A percentile compares a stretch with the other conserved stretches of the same genome.
Conservation (phyloP, 2,888 invertebrate genomes). For the Trimorus sp. region DNA sequence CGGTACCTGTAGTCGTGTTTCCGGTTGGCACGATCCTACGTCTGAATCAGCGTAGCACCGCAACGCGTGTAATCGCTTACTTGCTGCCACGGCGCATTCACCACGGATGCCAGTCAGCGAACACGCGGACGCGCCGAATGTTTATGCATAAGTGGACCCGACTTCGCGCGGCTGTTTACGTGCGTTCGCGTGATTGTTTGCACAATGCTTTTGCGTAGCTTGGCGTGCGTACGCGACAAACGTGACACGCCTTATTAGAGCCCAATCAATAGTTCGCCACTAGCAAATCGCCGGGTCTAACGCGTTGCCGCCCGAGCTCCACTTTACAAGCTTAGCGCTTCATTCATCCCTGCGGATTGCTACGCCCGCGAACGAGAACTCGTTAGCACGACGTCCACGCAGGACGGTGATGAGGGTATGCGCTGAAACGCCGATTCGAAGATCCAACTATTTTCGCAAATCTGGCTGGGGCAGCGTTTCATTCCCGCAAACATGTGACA, state of each 20-base stretch:
- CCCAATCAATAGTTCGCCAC: conserved; percentile 74
- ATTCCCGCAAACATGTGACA: too few species aligned
- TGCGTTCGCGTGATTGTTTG: conserved; percentile 19
- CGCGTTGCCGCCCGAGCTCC: background rate
- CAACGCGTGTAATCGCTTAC: conserved; percentile 40
- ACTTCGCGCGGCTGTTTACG: conserved; percentile 2
- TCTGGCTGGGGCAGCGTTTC: too few species aligned
- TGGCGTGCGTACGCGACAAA: conserved; percentile 21
- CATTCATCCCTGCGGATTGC: too few species aligned
- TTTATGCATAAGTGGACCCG: background rate
- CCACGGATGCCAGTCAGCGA: too few species aligned
- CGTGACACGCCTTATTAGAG: conserved; percentile 74
- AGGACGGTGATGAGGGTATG: too few species aligned
- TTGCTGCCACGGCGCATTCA: too few species aligned
- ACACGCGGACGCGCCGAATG: too few species aligned
- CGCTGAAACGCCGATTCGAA: too few species aligned
- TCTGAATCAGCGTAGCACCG: conserved; percentile 59
- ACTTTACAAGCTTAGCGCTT: too few species aligned
- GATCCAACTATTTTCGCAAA: too few species aligned
- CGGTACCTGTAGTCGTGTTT: conserved; percentile 43
- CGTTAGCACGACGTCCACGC: too few species aligned
- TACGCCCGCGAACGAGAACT: too few species aligned
- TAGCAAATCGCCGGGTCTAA: conserved; percentile 58
- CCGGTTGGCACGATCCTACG: conserved; percentile 62
- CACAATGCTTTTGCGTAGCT: conserved; percentile 5